These are phyloP conservation scores for Crypturellus tataupa DNA, from an alignment of 2,797 vertebrate species.

Conservation along the genomic window DNA sequence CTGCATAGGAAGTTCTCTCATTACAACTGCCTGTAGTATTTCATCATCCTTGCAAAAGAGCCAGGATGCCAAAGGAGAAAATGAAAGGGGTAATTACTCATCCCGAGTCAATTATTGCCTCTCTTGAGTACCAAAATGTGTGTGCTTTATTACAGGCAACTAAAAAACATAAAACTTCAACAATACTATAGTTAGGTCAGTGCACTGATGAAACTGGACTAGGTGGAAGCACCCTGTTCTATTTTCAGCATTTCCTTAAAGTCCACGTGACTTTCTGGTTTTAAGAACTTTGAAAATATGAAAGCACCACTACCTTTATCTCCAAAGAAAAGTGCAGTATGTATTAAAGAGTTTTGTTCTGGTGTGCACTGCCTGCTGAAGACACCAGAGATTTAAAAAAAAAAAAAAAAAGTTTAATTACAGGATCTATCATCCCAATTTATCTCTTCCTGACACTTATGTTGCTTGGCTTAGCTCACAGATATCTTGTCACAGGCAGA, in stretches of 20 bases:
- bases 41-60: neutral
- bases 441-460: accelerated
- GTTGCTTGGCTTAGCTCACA: neutral
- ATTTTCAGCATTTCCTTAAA: neutral
- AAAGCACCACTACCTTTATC: neutral
- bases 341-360: accelerated
- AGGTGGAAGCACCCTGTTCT: neutral
- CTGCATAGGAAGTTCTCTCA: constrained; percentile 41
- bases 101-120: neutral
- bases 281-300: neutral
- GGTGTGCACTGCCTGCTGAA: accelerated
- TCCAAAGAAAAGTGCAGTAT: neutral
- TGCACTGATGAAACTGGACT: neutral
- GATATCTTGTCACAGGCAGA: neutral
- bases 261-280: neutral
- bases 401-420: neutral
- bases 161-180: neutral
- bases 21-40: constrained; percentile 29
- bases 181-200: neutral
- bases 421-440: neutral
- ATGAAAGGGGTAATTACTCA: neutral
- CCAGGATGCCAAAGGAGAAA: neutral
- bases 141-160: neutral
- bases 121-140: accelerated
- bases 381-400: neutral